Conservation (phyloP, 64 coral and sea anemone genomes). For the Anthopleura sola region DNA sequence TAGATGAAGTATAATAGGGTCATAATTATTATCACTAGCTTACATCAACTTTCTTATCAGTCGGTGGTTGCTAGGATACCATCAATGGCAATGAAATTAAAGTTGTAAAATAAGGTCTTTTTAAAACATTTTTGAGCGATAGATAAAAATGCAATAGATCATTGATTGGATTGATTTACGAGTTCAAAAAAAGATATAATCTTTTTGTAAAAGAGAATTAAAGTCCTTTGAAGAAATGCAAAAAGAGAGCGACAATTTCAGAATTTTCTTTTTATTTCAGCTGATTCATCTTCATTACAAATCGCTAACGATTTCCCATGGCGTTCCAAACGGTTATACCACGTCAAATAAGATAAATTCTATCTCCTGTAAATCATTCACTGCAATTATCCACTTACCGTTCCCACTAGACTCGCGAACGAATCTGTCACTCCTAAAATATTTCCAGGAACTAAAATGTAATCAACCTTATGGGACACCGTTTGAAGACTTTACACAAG, state of each 20-base stretch:
- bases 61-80: neutral
- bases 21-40: neutral
- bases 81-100: neutral
- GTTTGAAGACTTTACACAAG: neutral
- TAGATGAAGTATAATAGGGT: neutral
- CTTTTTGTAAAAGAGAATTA: neutral
- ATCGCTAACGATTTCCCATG: neutral
- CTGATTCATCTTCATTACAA: neutral
- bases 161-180: neutral
- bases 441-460: neutral
- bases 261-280: neutral
- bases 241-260: neutral
- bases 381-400: neutral
- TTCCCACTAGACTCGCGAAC: neutral
- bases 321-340: neutral
- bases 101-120: neutral
- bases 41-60: neutral
- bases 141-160: neutral
- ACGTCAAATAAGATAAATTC: constrained; percentile 1
- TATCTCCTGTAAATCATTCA: constrained; percentile 1
- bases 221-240: neutral
- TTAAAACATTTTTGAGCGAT: neutral
- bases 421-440: neutral
- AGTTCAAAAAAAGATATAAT: neutral
- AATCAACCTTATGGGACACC: neutral